phyloP scores from a whole-genome alignment of 2,797 vertebrate genomes.

The Acrossocheilus fasciatus region DNA sequence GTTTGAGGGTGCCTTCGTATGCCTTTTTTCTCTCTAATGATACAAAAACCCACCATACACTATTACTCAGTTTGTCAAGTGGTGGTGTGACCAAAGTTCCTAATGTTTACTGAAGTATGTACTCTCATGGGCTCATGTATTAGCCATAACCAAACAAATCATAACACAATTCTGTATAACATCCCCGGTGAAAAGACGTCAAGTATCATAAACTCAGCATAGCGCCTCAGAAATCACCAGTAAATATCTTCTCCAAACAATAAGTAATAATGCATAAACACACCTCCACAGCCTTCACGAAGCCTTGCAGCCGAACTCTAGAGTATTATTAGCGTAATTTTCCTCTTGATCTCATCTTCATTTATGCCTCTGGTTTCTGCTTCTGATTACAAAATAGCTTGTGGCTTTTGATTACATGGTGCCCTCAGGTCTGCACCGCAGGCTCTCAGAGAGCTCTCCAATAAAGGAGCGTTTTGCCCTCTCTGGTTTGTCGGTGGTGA shows the following conservation, averaged over 20 bases:
- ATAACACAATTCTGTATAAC: neutral
- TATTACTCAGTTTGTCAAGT: neutral
- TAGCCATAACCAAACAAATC: constrained; percentile 12
- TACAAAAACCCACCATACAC: neutral
- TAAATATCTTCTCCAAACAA: constrained; percentile 6
- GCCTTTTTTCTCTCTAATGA: neutral
- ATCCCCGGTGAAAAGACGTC: neutral
- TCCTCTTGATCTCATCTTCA: constrained; percentile 52
- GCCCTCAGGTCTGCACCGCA: constrained; percentile 51
- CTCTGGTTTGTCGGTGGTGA: constrained; percentile 44
- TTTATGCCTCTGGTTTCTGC: constrained; percentile 24
- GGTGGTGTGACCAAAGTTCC: neutral
- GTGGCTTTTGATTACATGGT: constrained; percentile 60
- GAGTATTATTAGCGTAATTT: constrained; percentile 46
- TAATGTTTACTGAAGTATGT: constrained; percentile 11
- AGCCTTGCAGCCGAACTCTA: neutral
- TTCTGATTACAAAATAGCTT: constrained; percentile 46
- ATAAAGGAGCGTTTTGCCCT: constrained; percentile 34
- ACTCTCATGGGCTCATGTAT: neutral
- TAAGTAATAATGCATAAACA: constrained; percentile 21
- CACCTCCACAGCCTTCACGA: neutral
- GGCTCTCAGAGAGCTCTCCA: constrained; percentile 45
- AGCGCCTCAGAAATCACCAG: neutral
- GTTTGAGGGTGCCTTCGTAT: neutral
- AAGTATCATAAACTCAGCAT: neutral